Percentiles rank a stretch among this genome's conserved stretches.
phyloP scores from a whole-genome alignment of 2,888 invertebrate genomes.

The Silvanus unidentatus region DNA sequence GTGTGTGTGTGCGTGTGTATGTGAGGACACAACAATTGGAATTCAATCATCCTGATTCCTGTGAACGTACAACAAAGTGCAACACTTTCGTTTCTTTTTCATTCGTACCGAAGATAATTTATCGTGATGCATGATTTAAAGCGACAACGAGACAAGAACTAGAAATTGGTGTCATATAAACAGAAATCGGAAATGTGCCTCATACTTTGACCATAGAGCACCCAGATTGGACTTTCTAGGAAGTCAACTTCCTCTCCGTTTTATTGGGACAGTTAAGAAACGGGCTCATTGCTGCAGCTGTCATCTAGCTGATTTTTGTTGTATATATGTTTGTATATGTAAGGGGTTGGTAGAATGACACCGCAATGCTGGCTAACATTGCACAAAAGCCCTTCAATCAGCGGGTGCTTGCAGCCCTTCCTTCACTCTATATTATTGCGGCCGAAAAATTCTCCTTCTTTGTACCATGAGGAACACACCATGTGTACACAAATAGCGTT shows the following conservation, averaged over 20 bases:
- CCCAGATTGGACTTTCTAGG: not conserved
- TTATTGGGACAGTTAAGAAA: no score
- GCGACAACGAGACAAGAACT: no score
- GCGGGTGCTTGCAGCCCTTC: slow-evolving; percentile 2
- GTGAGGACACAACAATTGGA: no score
- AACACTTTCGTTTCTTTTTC: no score
- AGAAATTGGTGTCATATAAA: no score
- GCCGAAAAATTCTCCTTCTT: not conserved
- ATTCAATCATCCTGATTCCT: no score
- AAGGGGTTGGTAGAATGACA: slow-evolving; percentile 30
- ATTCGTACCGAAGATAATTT: no score
- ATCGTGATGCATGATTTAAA: no score
- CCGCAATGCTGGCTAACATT: slow-evolving; percentile 28
- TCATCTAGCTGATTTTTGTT: not conserved
- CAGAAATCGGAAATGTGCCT: no score
- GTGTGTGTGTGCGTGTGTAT: no score
- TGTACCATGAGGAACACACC: not conserved
- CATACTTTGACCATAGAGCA: no score
- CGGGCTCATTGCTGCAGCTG: not conserved
- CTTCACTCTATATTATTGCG: not conserved
- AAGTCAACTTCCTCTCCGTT: not conserved
- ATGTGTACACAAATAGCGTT: slow-evolving; percentile 12
- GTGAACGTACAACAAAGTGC: no score
- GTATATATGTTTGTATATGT: not conserved
- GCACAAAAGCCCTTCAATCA: slow-evolving; percentile 3